phyloP scores from a whole-genome alignment of 2,113 vertebrate species.

The Fulica atra region DNA sequence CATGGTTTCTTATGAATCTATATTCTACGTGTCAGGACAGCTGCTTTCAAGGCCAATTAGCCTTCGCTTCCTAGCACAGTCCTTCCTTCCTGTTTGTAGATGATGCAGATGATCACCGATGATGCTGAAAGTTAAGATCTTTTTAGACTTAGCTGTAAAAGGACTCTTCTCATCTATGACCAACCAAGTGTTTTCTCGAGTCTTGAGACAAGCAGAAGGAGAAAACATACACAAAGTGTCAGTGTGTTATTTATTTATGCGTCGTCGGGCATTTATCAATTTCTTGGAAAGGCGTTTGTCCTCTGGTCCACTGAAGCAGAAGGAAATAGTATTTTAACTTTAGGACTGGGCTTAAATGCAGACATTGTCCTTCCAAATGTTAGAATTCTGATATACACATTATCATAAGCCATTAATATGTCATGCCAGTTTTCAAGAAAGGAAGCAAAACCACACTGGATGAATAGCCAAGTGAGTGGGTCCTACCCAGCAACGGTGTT shows the following conservation, averaged over 20 bases:
- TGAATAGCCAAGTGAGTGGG: neutral
- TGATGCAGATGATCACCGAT: neutral
- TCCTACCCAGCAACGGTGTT: neutral
- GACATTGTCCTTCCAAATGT: neutral
- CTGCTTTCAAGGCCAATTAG: neutral
- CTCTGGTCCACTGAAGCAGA: neutral
- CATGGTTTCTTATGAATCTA: neutral
- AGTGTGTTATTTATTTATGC: neutral
- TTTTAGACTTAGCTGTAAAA: neutral
- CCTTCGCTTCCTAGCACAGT: neutral
- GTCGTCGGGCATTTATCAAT: neutral
- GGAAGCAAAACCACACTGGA: neutral
- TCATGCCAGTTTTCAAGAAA: neutral
- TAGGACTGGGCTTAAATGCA: neutral
- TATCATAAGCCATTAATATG: neutral
- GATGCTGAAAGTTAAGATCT: neutral
- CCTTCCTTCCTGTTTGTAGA: neutral
- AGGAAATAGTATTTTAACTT: slow-evolving; percentile 5
- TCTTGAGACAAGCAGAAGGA: slow-evolving; percentile 2
- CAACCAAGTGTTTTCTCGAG: neutral
- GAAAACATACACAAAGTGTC: neutral
- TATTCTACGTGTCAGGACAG: neutral
- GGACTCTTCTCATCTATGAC: neutral
- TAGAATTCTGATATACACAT: neutral
- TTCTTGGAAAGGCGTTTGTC: neutral